Evolutionary conservation across 2,797 vertebrate genomes (phyloP), one percentile per base, ranked within the genome.

Genomic region (Rhynchonycteris naso): DNA sequence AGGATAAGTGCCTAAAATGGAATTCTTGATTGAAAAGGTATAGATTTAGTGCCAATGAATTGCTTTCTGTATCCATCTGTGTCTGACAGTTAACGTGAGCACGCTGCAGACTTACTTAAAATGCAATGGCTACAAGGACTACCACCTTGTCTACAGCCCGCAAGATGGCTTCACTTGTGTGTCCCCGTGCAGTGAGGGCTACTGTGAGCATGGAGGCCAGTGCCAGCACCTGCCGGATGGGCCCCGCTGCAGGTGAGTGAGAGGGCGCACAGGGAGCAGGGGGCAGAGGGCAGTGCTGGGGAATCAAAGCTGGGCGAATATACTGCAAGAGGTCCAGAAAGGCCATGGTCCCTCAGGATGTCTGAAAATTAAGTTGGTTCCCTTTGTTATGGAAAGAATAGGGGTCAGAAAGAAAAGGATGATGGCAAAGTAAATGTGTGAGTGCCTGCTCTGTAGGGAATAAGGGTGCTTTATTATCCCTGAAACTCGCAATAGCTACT

Each of bases 161-260:
- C 82, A 82, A 11, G 0, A 2, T 0, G 98, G 97, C 47, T 96
- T 98, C 0, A 0, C 95, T 84, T 98, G 98, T 38, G 50, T 96
- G 69, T 98, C 98, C 35, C 98, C 96, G 0, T 98, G 98, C 95
- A 96, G 95, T 15, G 89, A 12, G 22, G 95, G 93, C 90, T 98
- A 98, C 96, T 98, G 98, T 89, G 65, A 97, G 66, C 97, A 98
- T 0, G 80, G 96, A 0, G 97, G 97, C 93, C 93, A 0, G 15
- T 98, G 98, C 86, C 96, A 96, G 72, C 98, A 98, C 88, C 91
- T 98, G 38, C 96, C 94, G 0, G 78, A 97, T 4, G 98, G 98
- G 6, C 97, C 98, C 52, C 65, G 0, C 0, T 98, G 98, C 98
- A 98, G 95, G 98, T 98, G 96, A 47, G 95, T 43, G 7, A 43